Evolutionary conservation across 2,888 invertebrate species (phyloP), one percentile per base, ranked within the genome.

Genomic region (Polyommatus iphigenia): DNA sequence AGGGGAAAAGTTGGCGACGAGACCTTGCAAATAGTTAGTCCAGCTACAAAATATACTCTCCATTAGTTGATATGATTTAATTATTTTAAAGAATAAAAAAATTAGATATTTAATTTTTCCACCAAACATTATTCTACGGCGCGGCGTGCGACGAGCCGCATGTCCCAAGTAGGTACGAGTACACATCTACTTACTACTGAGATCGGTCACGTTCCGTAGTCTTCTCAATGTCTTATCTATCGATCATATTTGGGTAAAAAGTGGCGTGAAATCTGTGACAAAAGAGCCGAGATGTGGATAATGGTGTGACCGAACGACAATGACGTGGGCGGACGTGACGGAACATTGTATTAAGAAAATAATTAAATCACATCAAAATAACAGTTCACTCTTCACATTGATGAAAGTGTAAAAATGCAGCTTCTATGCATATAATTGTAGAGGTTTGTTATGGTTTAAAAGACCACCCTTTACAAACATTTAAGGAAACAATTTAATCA

Each of bases 301-400:
- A 76, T 76, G n/a, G 29, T 59, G 76, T 76, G 76, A 76, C 15
- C 20, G 76, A 62, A n/a, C 29, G 76, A 76, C 76, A 76, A 76
- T 57, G 36, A 76, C 36, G 36, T 76, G 24, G 62, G 36, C 76
- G 76, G 62, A 76, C 62, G 62, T 76, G 76, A 76, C 76, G 62
- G 79, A 78, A 79, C 2, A 77, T 73, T 41, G 7, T 32, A 79
- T 73, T 78, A 46, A 75, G 20, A 75, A 75, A 75, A 73, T 73
- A 78, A 78, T 75, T 75, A 77, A 76, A 77, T n/a, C 4, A 76
- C 75, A 76, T 29, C 41, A 77, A 78, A 29, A 20, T n/a, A 73
- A 18, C 67, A 75, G 78, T 71, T 78, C 7, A 46, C 18, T 54
- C 20, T 76, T 76, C 29, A 67, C 67, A 15, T 67, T 4, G 13